These are phyloP conservation scores for Emydoidea blandingii DNA, from an alignment of 2,797 vertebrate genomes.

Conservation along the genomic window DNA sequence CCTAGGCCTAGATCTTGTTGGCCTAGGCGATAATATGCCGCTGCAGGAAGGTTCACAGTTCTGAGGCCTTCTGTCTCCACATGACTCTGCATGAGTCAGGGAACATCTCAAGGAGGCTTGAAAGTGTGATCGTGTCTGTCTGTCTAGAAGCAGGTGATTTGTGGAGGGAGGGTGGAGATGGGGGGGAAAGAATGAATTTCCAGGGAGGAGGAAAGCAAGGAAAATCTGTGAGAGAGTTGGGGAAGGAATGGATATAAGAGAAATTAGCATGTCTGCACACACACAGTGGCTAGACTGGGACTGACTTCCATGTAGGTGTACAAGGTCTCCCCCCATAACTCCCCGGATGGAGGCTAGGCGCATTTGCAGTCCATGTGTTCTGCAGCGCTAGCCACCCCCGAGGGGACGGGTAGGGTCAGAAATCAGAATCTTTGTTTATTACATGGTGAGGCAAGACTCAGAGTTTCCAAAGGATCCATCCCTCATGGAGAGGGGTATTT, in stretches of 20 bases:
- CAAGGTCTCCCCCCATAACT: neutral
- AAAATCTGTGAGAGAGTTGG: neutral
- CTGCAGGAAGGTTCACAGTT: neutral
- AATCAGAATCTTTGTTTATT: neutral
- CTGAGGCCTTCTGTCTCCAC: neutral
- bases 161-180: neutral
- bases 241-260: neutral
- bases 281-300: neutral
- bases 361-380: accelerated
- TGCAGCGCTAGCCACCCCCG: neutral
- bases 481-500: neutral
- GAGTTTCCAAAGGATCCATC: accelerated
- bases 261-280: neutral
- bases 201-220: neutral
- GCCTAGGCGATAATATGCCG: too few species aligned
- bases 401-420: neutral
- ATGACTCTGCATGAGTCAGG: neutral
- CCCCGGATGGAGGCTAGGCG: accelerated
- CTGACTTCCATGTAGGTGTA: neutral
- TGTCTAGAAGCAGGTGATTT: neutral
- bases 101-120: neutral
- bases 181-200: neutral
- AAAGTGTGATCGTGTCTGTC: too few species aligned
- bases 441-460: neutral
- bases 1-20: too few species aligned